Base-by-base conservation (phyloP, 1,140 invertebrate genomes). In the Ridgeia piscesae region DNA sequence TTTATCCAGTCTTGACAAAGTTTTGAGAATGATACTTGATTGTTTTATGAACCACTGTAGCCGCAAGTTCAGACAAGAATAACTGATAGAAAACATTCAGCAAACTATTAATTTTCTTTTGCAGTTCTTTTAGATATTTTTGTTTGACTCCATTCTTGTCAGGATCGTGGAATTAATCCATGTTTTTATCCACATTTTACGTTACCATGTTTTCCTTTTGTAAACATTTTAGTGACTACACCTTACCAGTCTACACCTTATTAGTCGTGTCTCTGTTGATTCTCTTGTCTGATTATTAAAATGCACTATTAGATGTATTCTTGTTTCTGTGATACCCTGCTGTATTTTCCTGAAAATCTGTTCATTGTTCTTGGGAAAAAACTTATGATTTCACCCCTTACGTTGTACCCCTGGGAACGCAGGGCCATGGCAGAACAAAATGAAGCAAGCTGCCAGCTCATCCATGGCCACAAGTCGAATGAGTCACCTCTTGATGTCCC, bases 371-470 rank as follows among this genome's bases (percentile, higher is more conserved):
- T 77, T 21, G 58, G 2, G 17, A 6, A 42, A 2, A 77, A 8
- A 50, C 8, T 50, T 50, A 77, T 77, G 58, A 77, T 77, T 77
- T 77, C 58, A 31, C 58, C 58, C 58, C 42, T 42, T 77, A 0
- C 27, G 58, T 77, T 77, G 58, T 21, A 21, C 58, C 58, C 17
- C 0, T 31, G 58, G 58, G 58, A 31, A 21, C 35, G 33, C 31
- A 90, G 89, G 35, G 6, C 89, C 89, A 8, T 90, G 89, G 89
- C 33, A 35, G 34, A 90, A 90, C 35, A 90, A 90, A 27, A 90
- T 90, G 89, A 90, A 90, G 21, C 34, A 34, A 17, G 33, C 35
- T 21, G 89, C 34, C 31, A 90, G 35, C 17, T 90, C 89, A 8
- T 17, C 17, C 89, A 90, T 90, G 35, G 89, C 89, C 6, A 90